phyloP scores from a whole-genome alignment of 2,113 vertebrate genomes.

The Scomber colias region DNA sequence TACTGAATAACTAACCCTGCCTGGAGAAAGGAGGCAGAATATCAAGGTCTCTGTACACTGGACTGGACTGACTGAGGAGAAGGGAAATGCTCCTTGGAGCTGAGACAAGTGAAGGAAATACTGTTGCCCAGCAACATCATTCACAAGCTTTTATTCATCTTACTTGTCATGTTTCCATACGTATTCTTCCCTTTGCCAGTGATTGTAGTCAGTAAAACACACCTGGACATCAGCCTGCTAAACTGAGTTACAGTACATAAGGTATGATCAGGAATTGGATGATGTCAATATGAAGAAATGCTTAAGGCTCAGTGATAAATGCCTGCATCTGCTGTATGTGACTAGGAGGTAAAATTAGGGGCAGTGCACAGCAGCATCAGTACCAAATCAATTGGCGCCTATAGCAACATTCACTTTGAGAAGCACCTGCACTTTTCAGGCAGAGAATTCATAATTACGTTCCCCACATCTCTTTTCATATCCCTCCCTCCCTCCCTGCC shows the following conservation, averaged over 20 bases:
- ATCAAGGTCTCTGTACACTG: constrained; percentile 7
- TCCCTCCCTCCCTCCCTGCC: constrained; percentile 34
- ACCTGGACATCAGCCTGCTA: background rate
- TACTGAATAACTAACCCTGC: background rate
- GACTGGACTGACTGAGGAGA: constrained; percentile 3
- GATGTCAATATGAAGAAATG: background rate
- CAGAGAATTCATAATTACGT: constrained; percentile 68
- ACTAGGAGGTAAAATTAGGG: background rate
- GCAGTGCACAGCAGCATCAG: constrained; percentile 5
- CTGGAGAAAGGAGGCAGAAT: background rate
- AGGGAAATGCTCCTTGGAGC: constrained; percentile 6
- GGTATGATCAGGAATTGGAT: background rate
- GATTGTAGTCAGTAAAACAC: background rate
- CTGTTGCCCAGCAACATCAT: constrained; percentile 73
- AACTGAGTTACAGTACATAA: background rate
- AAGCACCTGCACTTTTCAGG: constrained; percentile 77
- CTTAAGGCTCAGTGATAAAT: constrained; percentile 16
- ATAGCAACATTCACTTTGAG: constrained; percentile 31
- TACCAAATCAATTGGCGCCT: constrained; percentile 27
- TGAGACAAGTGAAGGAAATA: background rate
- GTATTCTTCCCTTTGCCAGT: background rate
- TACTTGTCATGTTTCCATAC: background rate
- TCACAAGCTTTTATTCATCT: constrained; percentile 14
- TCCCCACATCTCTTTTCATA: constrained; percentile 60
- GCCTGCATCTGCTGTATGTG: constrained; percentile 3